Conservation (phyloP, 2,888 invertebrate genomes). For the Perizoma affinitatum region DNA sequence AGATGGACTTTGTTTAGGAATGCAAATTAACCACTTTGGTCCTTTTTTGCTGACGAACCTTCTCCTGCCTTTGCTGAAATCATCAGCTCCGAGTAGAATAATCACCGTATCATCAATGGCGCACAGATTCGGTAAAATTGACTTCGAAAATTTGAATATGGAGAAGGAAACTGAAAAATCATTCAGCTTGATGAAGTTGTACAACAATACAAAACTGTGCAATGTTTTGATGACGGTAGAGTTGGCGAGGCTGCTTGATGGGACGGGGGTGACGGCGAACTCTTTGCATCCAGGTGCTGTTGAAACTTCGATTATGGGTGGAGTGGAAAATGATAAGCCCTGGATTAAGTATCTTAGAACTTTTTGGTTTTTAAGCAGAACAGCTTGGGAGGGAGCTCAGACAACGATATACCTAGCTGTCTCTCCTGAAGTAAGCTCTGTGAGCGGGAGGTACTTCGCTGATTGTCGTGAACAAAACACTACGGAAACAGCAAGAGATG, state of each 20-base stretch:
- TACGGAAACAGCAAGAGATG: constrained; percentile 72
- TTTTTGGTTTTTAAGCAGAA: constrained; percentile 47
- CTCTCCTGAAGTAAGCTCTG: constrained; percentile 78
- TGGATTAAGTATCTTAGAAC: constrained; percentile 59
- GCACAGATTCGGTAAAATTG: constrained; percentile 52
- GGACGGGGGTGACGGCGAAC: constrained; percentile 89
- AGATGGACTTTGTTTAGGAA: constrained; percentile 84
- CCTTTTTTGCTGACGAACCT: constrained; percentile 87
- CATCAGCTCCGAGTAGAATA: constrained; percentile 68
- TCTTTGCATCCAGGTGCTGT: constrained; percentile 91
- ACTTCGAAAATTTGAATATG: constrained; percentile 55
- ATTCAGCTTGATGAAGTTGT: constrained; percentile 37
- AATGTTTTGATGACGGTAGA: constrained; percentile 90
- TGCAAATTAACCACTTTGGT: constrained; percentile 85
- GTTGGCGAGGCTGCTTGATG: constrained; percentile 86
- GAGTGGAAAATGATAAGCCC: constrained; percentile 80
- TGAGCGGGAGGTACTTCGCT: constrained; percentile 86
- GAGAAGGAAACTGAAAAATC: constrained; percentile 47
- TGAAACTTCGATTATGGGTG: constrained; percentile 69
- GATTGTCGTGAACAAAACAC: constrained; percentile 76
- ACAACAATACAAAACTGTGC: constrained; percentile 87
- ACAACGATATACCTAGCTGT: constrained; percentile 83
- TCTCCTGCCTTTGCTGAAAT: constrained; percentile 73
- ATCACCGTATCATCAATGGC: constrained; percentile 65
- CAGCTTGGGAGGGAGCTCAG: constrained; percentile 65